Evolutionary conservation across 2,797 vertebrate genomes (phyloP).

Genomic region (Thalassophryne amazonica): DNA sequence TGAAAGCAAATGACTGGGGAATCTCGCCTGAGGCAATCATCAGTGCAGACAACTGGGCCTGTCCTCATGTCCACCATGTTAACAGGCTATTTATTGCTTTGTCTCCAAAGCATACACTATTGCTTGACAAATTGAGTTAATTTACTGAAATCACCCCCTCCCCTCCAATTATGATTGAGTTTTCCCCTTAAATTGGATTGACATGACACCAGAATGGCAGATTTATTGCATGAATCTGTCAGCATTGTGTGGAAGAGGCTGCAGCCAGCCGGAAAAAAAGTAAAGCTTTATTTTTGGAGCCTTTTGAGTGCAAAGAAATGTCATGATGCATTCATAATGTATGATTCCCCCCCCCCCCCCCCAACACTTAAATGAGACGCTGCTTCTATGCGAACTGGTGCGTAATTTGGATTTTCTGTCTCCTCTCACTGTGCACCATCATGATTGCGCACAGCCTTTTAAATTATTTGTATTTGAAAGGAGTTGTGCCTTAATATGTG

Average conservation of each 20-base stretch:
- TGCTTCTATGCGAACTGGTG: slow-evolving; percentile 13
- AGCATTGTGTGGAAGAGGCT: slow-evolving; percentile 10
- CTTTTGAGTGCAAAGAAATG: slow-evolving; percentile 17
- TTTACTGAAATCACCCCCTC: slow-evolving; percentile 45
- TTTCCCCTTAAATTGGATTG: too few species aligned
- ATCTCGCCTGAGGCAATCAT: slow-evolving; percentile 79
- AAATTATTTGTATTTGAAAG: neutral
- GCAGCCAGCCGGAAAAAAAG: slow-evolving; percentile 9
- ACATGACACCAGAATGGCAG: too few species aligned
- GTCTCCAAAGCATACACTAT: slow-evolving; percentile 9
- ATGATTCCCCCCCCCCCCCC: too few species aligned
- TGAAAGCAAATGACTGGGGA: slow-evolving; percentile 82
- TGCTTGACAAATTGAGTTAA: slow-evolving; percentile 18
- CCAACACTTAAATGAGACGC: slow-evolving; percentile 5
- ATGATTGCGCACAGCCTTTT: neutral
- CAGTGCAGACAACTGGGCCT: slow-evolving; percentile 80
- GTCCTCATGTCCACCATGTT: slow-evolving; percentile 73
- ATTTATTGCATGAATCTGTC: slow-evolving; percentile 22
- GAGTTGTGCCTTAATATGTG: neutral
- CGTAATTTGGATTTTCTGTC: neutral
- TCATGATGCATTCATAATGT: neutral
- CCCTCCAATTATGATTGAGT: too few species aligned
- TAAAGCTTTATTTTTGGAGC: slow-evolving; percentile 27
- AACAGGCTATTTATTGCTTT: slow-evolving; percentile 53
- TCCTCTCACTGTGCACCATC: neutral